Evolutionary conservation across 2,113 vertebrate genomes (phyloP), one percentile per base, ranked within the genome.

Genomic region (Tyrannus savana): DNA sequence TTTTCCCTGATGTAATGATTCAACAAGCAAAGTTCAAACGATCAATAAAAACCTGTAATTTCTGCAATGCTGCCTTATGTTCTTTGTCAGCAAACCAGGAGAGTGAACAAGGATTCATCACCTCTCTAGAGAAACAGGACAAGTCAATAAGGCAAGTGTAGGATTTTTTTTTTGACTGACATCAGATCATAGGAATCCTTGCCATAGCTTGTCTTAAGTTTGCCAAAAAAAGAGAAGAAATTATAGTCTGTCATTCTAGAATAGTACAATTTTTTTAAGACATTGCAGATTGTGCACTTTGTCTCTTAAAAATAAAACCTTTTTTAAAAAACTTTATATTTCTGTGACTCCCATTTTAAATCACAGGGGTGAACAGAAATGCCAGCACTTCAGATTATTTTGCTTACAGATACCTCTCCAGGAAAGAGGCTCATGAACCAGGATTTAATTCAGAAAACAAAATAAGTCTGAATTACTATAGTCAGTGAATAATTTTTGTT

Each of bases 21-120:
- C 55, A 94, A 67, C 55, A 86, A 62, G 44, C 60, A 85, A 68
- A 81, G 92, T 95, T 96, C 72, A 92, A 93, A 71, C 77, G 59
- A 88, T 94, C 79, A 69, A 7, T 91, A 80, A 86, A 42, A 76
- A 58, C 41, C 15, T 11, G 12, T 94, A 55, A 88, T 94, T 91
- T 91, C 58, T 91, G 39, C 78, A 64, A 4, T 47, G 46, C 37
- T 95, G 46, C 63, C 28, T 80, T 73, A 15, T 90, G 58, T 68
- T 72, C 75, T 93, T 39, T 83, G 63, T 92, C 85, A 94, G 90
- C 85, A 80, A 76, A 85, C 41, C 75, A 73, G 63, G 50, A 39
- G 30, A 50, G 30, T 42, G 72, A 90, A 60, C 31, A 85, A 83
- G 49, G 55, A 68, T 90, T 89, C 76, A 37, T 89, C 58, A 76